Base-by-base conservation (phyloP, 2,888 invertebrate species). In the Toxonevra muliebris region DNA sequence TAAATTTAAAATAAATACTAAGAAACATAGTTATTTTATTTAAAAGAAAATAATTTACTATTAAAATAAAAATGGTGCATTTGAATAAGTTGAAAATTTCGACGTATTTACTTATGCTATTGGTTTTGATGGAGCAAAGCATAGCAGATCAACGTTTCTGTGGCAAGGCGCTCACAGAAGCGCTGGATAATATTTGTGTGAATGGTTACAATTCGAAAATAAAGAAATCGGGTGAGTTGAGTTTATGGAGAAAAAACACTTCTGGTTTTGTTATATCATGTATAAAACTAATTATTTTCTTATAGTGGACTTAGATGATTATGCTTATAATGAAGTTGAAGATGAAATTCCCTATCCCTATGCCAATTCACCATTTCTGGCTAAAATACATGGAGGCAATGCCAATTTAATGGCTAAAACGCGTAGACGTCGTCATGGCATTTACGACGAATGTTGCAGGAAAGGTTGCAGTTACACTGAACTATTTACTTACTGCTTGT, bases 361-460 rank as follows among this genome's bases (percentile, higher is more conserved):
- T 8, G 50, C 64, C 11, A 69, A 66, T 11, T 71, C 69, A 7
- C 74, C 78, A 0, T 72, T 81, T 19, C 60, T 82, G 17, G 71
- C 69, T 0, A 64, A 66, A 2, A 61, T 76, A 42, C 45, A 78
- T 7, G 71, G 71, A 5, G 76, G 73, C 11, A 71, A 74, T 8
- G 71, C 72, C 2, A 66, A 71, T 13, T 65, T 71, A 1, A 43
- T 79, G 69, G 57, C 79, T 17, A 71, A 79, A 20, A 76, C 75
- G 3, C 77, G 82, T 4, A 73, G 76, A 5, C 76, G 78, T 12
- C 77, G 82, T 1, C 66, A 73, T 15, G 77, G 77, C 5, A 67
- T 78, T 58, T 68, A 71, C 58, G 79, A 82, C 40, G 78, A 82
- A 42, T 82, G 82, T 50, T 82, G 82, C 67, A 30, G 30, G 3